Percentiles rank a stretch among this genome's conserved stretches.
phyloP scores from a whole-genome alignment of 2,113 vertebrate species.

The Archilochus colubris region DNA sequence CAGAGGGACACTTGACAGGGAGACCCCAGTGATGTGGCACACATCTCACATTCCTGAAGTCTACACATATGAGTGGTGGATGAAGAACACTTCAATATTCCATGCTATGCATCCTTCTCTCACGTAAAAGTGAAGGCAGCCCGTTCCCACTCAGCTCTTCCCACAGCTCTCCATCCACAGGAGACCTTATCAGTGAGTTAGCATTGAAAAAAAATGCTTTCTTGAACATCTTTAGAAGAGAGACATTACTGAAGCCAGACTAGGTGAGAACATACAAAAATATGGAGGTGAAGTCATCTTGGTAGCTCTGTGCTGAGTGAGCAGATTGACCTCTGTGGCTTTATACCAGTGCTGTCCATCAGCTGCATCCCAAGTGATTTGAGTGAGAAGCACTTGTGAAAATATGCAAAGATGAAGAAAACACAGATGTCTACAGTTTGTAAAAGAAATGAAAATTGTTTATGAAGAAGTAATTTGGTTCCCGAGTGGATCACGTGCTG shows the following conservation, averaged over 20 bases:
- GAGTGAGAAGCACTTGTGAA: background rate
- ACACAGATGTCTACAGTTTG: background rate
- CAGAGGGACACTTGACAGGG: background rate
- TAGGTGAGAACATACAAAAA: background rate
- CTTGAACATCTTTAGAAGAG: background rate
- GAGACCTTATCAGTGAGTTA: background rate
- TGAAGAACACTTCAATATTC: background rate
- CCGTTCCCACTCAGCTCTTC: background rate
- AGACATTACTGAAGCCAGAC: background rate
- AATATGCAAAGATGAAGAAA: background rate
- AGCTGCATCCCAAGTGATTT: rapidly evolving
- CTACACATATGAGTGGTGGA: rapidly evolving
- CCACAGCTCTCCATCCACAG: background rate
- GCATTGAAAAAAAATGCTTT: background rate
- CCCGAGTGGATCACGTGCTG: background rate
- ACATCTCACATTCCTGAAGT: background rate
- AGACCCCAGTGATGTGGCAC: rapidly evolving
- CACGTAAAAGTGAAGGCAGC: background rate
- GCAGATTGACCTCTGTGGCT: background rate
- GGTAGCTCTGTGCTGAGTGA: background rate
- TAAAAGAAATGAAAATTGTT: background rate
- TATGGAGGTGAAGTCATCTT: background rate
- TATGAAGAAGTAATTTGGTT: background rate
- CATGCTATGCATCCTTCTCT: background rate
- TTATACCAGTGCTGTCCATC: background rate